Conservation (phyloP, 2,888 invertebrate species). For the Agriopis leucophaearia region DNA sequence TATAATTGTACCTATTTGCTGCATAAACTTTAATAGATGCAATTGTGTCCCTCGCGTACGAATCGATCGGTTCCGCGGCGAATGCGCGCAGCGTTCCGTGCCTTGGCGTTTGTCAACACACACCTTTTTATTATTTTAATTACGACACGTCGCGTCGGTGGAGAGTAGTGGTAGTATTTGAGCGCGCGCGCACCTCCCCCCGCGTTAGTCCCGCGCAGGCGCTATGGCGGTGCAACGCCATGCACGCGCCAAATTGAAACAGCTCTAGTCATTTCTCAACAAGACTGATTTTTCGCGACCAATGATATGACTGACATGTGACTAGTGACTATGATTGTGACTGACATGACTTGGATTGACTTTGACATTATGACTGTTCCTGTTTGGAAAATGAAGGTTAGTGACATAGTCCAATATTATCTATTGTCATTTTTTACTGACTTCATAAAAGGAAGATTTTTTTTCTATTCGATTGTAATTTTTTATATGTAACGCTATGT, state of each 20-base stretch:
- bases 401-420: conserved; percentile 40
- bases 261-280: conserved; percentile 66
- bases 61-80: conserved; percentile 58
- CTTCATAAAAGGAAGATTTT: no score
- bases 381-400: conserved; percentile 51
- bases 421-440: no score
- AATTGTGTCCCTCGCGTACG: conserved; percentile 33
- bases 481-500: no score
- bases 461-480: no score
- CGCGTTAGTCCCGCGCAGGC: conserved; percentile 70
- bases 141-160: conserved; percentile 57
- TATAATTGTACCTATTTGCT: conserved; percentile 15
- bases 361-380: conserved; percentile 56
- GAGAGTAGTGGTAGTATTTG: conserved; percentile 81
- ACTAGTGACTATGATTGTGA: conserved; percentile 54
- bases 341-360: conserved; percentile 57
- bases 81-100: conserved; percentile 59
- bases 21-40: conserved; percentile 16
- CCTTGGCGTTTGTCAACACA: conserved; percentile 60
- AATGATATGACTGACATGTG: conserved; percentile 57
- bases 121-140: conserved; percentile 51
- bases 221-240: conserved; percentile 74
- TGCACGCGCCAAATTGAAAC: conserved; percentile 67
- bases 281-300: conserved; percentile 50
- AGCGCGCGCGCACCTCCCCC: conserved; percentile 56